These are phyloP conservation scores for Protophormia terraenovae DNA, from an alignment of 2,888 invertebrate species.

Conservation along the genomic window DNA sequence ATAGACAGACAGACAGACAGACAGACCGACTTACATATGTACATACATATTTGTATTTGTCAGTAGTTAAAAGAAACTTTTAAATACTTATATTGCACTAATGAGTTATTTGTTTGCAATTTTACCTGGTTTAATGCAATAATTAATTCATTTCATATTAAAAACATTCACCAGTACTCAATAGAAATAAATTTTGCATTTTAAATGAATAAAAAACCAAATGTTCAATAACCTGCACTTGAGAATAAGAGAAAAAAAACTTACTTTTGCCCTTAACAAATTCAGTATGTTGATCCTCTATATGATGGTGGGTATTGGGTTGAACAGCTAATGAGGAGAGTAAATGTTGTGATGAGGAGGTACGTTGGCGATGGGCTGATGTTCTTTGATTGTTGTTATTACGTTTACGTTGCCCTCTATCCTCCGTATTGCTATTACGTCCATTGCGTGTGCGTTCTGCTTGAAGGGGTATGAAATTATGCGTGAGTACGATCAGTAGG, in stretches of 20 bases:
- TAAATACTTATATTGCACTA: neutral
- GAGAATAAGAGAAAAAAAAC: conserved; percentile 76
- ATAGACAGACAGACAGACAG: neutral
- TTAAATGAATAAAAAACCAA: neutral
- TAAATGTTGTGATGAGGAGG: conserved; percentile 62
- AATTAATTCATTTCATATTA: conserved; percentile 34
- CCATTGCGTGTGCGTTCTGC: conserved; percentile 61
- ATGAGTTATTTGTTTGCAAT: neutral
- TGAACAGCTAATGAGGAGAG: conserved; percentile 61
- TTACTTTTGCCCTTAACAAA: conserved; percentile 91
- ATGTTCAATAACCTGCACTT: conserved; percentile 18
- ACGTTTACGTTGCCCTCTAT: conserved; percentile 55
- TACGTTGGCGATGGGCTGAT: conserved; percentile 69
- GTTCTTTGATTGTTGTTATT: conserved; percentile 67
- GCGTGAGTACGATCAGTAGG: conserved; percentile 66
- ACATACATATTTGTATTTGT: neutral
- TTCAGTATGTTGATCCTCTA: conserved; percentile 83
- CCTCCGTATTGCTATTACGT: conserved; percentile 56
- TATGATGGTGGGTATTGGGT: conserved; percentile 78
- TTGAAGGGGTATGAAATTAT: conserved; percentile 32
- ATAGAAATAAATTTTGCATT: neutral
- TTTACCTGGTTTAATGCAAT: conserved; percentile 37
- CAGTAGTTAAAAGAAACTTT: neutral
- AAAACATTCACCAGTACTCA: neutral
- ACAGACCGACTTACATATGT: neutral